These are phyloP conservation scores for Rhodinocichla rosea DNA, from an alignment of 2,113 vertebrate genomes.

Conservation along the genomic window DNA sequence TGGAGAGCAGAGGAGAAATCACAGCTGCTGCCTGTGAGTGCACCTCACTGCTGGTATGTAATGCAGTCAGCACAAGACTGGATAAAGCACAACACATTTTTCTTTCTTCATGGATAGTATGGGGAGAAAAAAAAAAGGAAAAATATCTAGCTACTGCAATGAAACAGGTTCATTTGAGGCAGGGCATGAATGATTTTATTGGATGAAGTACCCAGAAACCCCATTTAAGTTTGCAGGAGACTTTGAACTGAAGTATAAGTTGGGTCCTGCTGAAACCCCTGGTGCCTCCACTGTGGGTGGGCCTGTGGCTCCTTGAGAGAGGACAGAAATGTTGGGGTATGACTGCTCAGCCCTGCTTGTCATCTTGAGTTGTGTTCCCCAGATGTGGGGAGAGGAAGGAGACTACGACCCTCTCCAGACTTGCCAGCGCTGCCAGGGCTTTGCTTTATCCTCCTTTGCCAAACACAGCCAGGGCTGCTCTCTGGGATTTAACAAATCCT, in stretches of 20 bases:
- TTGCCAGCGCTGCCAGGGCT: not conserved
- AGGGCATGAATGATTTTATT: not conserved
- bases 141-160: accelerated
- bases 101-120: not conserved
- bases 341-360: not conserved
- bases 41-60: accelerated
- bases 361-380: not conserved
- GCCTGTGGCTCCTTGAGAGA: not conserved
- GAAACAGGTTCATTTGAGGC: not conserved
- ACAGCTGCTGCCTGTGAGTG: not conserved
- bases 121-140: not conserved
- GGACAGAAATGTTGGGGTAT: accelerated
- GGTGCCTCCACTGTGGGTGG: not conserved
- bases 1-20: not conserved
- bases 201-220: not conserved
- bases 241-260: not conserved
- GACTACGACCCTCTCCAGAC: not conserved
- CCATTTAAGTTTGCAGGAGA: not conserved
- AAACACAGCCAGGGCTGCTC: not conserved
- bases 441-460: not conserved
- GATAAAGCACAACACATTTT: not conserved
- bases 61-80: not conserved
- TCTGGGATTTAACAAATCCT: conserved; percentile 38
- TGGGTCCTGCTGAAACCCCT: not conserved
- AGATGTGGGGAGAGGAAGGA: not conserved